Evolutionary conservation across 2,888 invertebrate species (phyloP), one percentile per base, ranked within the genome.

Genomic region (Drosophila recens): DNA sequence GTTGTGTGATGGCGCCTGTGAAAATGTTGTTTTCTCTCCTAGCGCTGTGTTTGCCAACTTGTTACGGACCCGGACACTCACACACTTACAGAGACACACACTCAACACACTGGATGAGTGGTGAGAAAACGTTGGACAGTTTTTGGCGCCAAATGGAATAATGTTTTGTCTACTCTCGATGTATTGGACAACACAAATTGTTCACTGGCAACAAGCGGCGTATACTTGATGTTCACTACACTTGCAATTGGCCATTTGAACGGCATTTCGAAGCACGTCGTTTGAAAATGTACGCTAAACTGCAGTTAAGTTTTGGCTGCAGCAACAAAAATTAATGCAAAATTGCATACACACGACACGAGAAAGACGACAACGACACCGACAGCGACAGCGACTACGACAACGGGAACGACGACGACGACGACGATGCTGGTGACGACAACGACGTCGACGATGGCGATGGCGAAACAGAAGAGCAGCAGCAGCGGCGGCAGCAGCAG

Each of bases 281-380:
- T 59, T 75, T 79, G 82, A 67, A 68, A 75, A 78, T 80, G 87
- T 73, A 62, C 84, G 72, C 86, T 72, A 80, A 88, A 86, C 88
- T 88, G 88, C 83, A 88, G 83, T 75, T 86, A 66, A 75, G 82
- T 70, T 80, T 76, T 80, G 79, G 84, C 65, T 72, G 71, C 82
- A 73, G 86, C 80, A 86, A 86, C 80, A 80, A 86, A 87, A 85
- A 82, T 88, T 86, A 88, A 88, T 76, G 86, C 80, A 80, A 81
- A 86, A 87, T 86, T 86, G 84, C 88, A 84, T 84, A 82, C 86
- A 88, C 88, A 88, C 87, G 82, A 83, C 79, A 70, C 76, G 75
- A 75, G 42, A 61, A 76, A 57, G 75, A 71, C 72, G 72, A 72
- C 67, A 43, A 54, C 59, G 57, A 53, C 65, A n/a, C 51, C 56